Evolutionary conservation across 2,797 vertebrate genomes (phyloP), one percentile per base, ranked within the genome.

Genomic region (Gymnopithys bicolor): DNA sequence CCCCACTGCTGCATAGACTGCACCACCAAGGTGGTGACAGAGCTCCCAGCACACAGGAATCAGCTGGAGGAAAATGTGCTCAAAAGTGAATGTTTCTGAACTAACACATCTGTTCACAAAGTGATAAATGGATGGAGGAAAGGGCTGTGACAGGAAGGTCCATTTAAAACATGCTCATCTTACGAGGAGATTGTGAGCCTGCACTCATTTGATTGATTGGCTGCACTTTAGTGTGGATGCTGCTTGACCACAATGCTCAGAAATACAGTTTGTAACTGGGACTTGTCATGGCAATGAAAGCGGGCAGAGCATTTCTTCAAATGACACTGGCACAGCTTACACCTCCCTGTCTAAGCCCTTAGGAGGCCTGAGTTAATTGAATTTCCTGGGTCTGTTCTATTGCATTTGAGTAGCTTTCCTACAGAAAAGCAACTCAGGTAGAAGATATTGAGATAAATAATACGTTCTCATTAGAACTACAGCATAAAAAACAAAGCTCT

Each of bases 401-500:
- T 68, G 86, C 70, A 60, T 69, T 78, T 77, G 79, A 45, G 79
- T 48, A 69, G 77, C 89, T 84, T 93, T 79, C 94, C 76, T 91
- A 91, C 87, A 66, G 79, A 86, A 90, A 78, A 84, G 89, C 37
- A 87, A 74, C 82, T 90, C 84, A 51, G 32, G 51, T 48, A 73
- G 87, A 89, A 79, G 73, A 51, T 91, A 93, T 43, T 33, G 37
- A 92, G 76, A 94, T 71, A 93, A 92, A 84, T 83, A 87, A 83
- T 89, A 93, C 3, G 2, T 95, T 95, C 93, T 93, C 68, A 85
- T 92, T 94, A 78, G 93, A 92, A 90, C 81, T 96, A 96, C 81
- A 87, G 74, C 73, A 92, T 96, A 96, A 96, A 94, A 93, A 96
- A 85, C 95, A 96, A 97, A 97, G 95, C 94, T 94, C 91, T 96